Evolutionary conservation across 1,140 invertebrate species (phyloP), one percentile per base, ranked within the genome.

Genomic region (Euwallacea fornicatus): DNA sequence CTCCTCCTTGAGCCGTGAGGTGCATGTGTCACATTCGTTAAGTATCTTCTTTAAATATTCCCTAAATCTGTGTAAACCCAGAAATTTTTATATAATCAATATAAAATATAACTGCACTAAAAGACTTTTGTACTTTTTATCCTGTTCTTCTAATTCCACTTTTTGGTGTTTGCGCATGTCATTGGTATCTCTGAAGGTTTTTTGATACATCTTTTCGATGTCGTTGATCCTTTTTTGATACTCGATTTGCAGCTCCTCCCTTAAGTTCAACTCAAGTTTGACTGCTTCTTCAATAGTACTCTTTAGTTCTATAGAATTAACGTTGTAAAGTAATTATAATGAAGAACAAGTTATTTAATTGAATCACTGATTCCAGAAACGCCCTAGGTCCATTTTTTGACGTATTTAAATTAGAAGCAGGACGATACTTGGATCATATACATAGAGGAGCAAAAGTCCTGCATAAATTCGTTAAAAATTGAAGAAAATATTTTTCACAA

Each of bases 201-300:
- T 67, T 56, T 75, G 53, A 42, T 75, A 75, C 21, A 59, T 50
- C 15, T 66, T 69, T 68, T 75, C 74, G 42, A 75, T 69, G 6
- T 75, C 74, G 6, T 42, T 73, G 47, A 75, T 46, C 15, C 69
- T 56, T 53, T 65, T 73, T 43, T 73, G 69, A 69, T 71, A 75
- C 53, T 75, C 74, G 41, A 69, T 61, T 54, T 75, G 74, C n/a
- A 75, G 42, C 15, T 75, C 74, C 43, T 75, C 74, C 42, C 72
- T 66, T 33, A 75, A 44, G 68, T 68, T 75, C 15, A 75, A 42
- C 54, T 75, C 74, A 2, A 15, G 47, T 50, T 68, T 71, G 13
- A 75, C 41, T 9, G 71, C 42, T 59, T 73, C 69, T 72, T 42
- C 41, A 74, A 11, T 43, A 33, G 21, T 13, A n/a, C 2, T 58